Conservation (phyloP, 2,888 invertebrate species). For the Pyrgus malvae region DNA sequence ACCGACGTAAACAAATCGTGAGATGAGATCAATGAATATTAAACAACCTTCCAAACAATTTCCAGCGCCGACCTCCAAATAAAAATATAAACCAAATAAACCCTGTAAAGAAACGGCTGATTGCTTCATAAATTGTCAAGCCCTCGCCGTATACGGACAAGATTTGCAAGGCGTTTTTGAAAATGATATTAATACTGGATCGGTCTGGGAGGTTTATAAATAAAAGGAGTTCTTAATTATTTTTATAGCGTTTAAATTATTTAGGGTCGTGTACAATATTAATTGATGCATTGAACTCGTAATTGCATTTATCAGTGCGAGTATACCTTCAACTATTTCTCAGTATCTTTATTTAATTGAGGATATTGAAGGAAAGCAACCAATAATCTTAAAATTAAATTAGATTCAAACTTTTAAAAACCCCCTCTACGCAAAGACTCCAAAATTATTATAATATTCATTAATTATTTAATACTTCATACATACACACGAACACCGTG, state of each 20-base stretch:
- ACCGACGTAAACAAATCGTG: slow-evolving; percentile 71
- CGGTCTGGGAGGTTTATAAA: slow-evolving; percentile 47
- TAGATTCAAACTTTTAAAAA: no score
- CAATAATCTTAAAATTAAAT: no score
- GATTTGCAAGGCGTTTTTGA: slow-evolving; percentile 53
- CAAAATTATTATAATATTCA: no score
- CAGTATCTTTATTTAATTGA: no score
- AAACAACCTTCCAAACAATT: slow-evolving; percentile 71
- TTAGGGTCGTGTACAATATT: background rate
- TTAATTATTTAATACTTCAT: no score
- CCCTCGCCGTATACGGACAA: slow-evolving; percentile 56
- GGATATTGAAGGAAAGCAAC: no score
- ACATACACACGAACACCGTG: no score
- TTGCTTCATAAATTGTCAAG: slow-evolving; percentile 77
- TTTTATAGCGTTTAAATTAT: slow-evolving; percentile 1
- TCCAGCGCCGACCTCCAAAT: slow-evolving; percentile 60
- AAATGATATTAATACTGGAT: slow-evolving; percentile 53
- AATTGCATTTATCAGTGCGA: no score
- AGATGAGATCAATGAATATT: slow-evolving; percentile 76
- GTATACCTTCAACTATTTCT: no score
- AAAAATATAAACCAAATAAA: slow-evolving; percentile 70
- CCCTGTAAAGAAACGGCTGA: slow-evolving; percentile 65
- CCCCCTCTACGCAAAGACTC: no score
- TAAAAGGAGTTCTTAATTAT: slow-evolving; percentile 43
- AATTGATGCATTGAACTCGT: background rate